Evolutionary conservation across 1,140 invertebrate genomes (phyloP), one percentile per base, ranked within the genome.

Genomic region (Camponotus floridanus): DNA sequence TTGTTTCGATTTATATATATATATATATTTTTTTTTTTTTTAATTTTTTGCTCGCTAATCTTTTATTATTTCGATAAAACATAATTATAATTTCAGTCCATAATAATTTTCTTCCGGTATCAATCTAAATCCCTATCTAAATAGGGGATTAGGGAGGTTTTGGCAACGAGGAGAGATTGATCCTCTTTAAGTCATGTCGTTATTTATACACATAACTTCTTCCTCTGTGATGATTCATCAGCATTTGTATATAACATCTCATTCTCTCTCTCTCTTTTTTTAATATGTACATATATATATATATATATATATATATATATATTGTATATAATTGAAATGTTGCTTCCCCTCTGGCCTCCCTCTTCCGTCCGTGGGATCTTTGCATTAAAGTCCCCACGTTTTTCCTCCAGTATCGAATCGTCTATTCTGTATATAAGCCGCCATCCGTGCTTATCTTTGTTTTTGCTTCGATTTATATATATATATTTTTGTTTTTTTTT

Each of bases 321-420:
- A n/a, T n/a, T n/a, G n/a, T n/a, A n/a, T n/a, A n/a, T n/a, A n/a
- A 5, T 76, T 42, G 31, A 73, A 33, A n/a, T 11, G 3, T 26
- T 2, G 36, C 59, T 64, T 61, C 48, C 11, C 6, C 61, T 2
- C 15, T 6, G 4, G 4, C 4, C 8, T 18, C 15, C 48, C 48
- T 48, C 45, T n/a, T 64, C 45, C 2, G 21, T 42, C 26, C 6
- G 0, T 1, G 18, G 3, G 4, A 26, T 64, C 3, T 21, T 3
- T 18, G 1, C 33, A 65, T 21, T 42, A 70, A 70, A 42, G 9
- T 6, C 15, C 48, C 45, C 26, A 51, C 9, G 9, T 61, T 55
- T 4, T 31, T 61, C 57, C 59, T 68, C 42, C 61, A 91, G 86
- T 71, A 57, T 88, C 42, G 90, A 91, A 80, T 76, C 90, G 45